Base-by-base conservation (phyloP, 2,888 invertebrate genomes). In the Eupithecia exiguata region DNA sequence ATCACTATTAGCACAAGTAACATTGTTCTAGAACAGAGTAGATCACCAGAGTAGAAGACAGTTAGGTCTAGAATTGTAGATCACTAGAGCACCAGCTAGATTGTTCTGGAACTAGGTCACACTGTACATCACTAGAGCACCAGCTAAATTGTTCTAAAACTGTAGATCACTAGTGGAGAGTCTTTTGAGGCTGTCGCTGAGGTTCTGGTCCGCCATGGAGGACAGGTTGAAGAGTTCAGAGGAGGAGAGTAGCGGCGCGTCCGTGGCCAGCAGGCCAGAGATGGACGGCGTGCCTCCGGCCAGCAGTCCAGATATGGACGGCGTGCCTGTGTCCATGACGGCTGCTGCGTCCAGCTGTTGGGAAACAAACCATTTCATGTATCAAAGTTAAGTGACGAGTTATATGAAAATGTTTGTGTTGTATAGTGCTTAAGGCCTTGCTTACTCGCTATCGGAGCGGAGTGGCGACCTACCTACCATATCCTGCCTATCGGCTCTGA, bases 211-310 rank as follows among this genome's bases (percentile, higher is more conserved):
- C 78, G 87, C 87, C 74, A 89, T 79, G 5, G 83, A 82, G 68
- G 87, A 84, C 43, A 95, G 87, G 62, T 92, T 93, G 70, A 95
- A 93, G 74, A 95, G 91, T 78, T 95, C 95, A 74, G 91, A 91
- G 1, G 95, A 95, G 82, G 92, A 93, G 58, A 95, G 89, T 75
- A 76, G 74, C 72, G 74, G 70, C n/a, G 66, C 75, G 1, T 82
- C 85, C 78, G 84, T 86, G 79, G 81, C 73, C 68, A 91, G 86
- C 38, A 91, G 87, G 16, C 84, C 78, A n/a, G 84, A 83, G 5
- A 91, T 78, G 0, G 90, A 88, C 5, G 87, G 82, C 9, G 83
- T 77, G 74, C 81, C 81, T 67, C 81, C 78, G 68, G 75, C 75
- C 68, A 74, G 86, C 40, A 91, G 87, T 16, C 84, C 78, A 18